Conservation (phyloP, 2,113 vertebrate species). For the Mobula hypostoma region DNA sequence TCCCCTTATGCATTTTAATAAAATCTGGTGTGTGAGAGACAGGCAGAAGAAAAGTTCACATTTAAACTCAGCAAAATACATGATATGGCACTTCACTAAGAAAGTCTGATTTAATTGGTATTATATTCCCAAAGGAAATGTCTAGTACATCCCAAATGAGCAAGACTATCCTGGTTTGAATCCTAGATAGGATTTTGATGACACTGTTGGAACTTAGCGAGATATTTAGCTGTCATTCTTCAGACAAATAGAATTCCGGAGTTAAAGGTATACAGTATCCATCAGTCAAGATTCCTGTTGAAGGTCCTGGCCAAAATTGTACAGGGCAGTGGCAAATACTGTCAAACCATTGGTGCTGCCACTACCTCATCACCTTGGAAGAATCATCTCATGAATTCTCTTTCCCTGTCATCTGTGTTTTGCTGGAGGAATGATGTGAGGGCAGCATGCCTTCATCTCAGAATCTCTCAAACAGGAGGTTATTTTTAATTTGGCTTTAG, state of each 20-base stretch:
- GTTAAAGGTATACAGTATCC: background rate
- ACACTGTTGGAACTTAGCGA: background rate
- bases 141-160: constrained; percentile 5
- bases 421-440: background rate
- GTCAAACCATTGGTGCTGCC: background rate
- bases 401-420: background rate
- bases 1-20: background rate
- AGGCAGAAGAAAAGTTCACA: constrained; percentile 5
- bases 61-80: background rate
- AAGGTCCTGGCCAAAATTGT: background rate
- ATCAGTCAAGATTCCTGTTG: background rate
- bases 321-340: background rate
- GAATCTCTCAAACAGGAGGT: no score
- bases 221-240: background rate
- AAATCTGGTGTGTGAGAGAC: background rate
- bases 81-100: background rate
- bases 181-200: constrained; percentile 21
- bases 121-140: background rate
- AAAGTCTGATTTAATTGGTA: background rate
- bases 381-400: background rate
- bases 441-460: no score
- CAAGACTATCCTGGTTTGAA: background rate
- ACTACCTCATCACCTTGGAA: background rate
- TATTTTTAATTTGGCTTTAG: background rate
- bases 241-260: background rate